Base-by-base conservation (phyloP, 2,888 invertebrate species). In the Mellilla xanthometata region DNA sequence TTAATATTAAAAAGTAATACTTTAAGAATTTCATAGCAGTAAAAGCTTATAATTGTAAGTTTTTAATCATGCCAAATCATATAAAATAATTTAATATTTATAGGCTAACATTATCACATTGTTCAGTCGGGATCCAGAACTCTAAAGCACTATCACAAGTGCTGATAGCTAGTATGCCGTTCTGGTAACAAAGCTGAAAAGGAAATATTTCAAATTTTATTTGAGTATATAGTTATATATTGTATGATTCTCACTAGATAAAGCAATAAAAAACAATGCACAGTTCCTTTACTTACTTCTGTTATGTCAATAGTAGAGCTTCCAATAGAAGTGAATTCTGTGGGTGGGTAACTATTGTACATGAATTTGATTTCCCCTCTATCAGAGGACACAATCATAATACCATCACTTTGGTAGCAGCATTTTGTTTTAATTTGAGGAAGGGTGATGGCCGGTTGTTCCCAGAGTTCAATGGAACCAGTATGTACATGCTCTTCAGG, bases 111-210 rank as follows among this genome's bases (percentile, higher is more conserved):
- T 19, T 33, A 4, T 19, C 15, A 15, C 39, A 39, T 43, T 54
- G 68, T 19, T 78, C 74, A 24, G 67, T 72, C 1, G 89, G 89
- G 32, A 88, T 72, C 90, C 90, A 91, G 54, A 91, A 84, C 58
- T 90, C 91, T 22, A 91, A 58, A 3, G 90, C 81, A 3, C 85
- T 82, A 49, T 90, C 89, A 61, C 89, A 89, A n/a, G 88, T 89
- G 9, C 90, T 89, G 27, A 87, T 71, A 23, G 81, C 90, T 59
- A 91, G 58, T n/a, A 88, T 74, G 24, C 80, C 84, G 56, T 87
- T 84, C 51, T 78, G 74, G 56, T 90, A 91, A 53, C 81, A 76
- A 54, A 90, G 62, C 91, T 90, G 82, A 39, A 90, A 88, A 53
- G 50, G 31, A 54, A 28, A 41, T 52, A 32, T 38, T 24, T 44